phyloP scores from a whole-genome alignment of 2,888 invertebrate genomes.

The Rotaria socialis region DNA sequence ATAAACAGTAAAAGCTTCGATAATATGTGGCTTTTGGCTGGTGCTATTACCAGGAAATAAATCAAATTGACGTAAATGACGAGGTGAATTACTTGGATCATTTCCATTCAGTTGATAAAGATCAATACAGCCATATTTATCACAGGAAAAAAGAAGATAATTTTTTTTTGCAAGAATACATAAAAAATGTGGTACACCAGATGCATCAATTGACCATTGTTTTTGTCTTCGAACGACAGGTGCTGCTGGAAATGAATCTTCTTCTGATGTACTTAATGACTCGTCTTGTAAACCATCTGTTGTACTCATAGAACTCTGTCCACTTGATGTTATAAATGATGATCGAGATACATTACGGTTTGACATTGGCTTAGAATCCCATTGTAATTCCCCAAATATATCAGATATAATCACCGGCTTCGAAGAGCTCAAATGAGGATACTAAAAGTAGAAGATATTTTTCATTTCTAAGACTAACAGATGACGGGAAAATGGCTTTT shows the following conservation, averaged over 20 bases:
- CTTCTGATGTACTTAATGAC: not conserved
- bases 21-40: not conserved
- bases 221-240: not conserved
- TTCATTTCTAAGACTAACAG: not conserved
- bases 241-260: not conserved
- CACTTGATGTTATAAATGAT: not conserved
- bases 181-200: conserved; percentile 14
- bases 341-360: not conserved
- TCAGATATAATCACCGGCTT: not conserved
- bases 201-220: not conserved
- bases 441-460: not conserved
- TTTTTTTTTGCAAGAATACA: conserved; percentile 15
- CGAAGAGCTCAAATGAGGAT: not conserved
- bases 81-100: not conserved
- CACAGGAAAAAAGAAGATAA: conserved; percentile 12
- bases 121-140: conserved; percentile 7
- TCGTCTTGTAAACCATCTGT: not conserved
- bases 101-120: not conserved
- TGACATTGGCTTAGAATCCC: not conserved
- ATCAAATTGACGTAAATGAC: conserved; percentile 18
- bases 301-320: not conserved
- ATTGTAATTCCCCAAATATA: not conserved
- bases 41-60: not conserved
- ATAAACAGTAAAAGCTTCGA: conserved; percentile 24
- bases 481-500: too few species aligned